Percentiles rank a stretch among this genome's conserved stretches.
Conservation (phyloP, 2,113 vertebrate genomes). For the Alectura lathami region DNA sequence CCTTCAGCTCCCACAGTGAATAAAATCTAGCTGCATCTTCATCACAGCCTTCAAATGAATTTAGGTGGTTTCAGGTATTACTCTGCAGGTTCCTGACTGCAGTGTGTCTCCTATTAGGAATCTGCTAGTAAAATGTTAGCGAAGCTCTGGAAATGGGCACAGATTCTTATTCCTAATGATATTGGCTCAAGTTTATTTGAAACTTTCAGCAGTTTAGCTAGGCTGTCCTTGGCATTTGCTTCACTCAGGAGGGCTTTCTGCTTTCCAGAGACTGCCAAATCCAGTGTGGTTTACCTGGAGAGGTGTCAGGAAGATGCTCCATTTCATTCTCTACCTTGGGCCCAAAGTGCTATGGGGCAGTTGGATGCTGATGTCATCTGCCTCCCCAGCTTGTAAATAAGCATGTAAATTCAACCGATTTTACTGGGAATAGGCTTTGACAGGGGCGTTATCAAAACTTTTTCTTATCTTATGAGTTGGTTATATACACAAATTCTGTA, state of each 20-base stretch:
- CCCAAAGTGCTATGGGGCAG: background rate
- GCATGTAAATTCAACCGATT: background rate
- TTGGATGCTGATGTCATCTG: fast-evolving
- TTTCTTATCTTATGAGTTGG: background rate
- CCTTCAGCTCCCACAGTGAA: background rate
- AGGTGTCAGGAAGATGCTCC: background rate
- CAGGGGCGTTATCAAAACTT: background rate
- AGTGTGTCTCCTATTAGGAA: background rate
- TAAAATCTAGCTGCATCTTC: background rate
- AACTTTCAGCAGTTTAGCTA: background rate
- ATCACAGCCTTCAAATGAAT: background rate
- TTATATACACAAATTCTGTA: background rate
- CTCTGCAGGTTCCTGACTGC: background rate
- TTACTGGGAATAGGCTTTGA: background rate
- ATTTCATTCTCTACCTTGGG: background rate
- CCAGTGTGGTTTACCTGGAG: background rate
- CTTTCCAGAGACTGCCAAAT: background rate
- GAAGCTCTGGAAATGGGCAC: background rate
- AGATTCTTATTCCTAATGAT: background rate
- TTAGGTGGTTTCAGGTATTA: background rate
- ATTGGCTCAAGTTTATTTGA: background rate
- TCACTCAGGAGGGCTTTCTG: background rate
- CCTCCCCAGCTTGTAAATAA: background rate
- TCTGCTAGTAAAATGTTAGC: background rate
- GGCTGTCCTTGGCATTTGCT: background rate